Percentiles rank a stretch among this genome's conserved stretches.
Conservation (phyloP, 2,888 invertebrate species). For the Cyclophora punctaria region DNA sequence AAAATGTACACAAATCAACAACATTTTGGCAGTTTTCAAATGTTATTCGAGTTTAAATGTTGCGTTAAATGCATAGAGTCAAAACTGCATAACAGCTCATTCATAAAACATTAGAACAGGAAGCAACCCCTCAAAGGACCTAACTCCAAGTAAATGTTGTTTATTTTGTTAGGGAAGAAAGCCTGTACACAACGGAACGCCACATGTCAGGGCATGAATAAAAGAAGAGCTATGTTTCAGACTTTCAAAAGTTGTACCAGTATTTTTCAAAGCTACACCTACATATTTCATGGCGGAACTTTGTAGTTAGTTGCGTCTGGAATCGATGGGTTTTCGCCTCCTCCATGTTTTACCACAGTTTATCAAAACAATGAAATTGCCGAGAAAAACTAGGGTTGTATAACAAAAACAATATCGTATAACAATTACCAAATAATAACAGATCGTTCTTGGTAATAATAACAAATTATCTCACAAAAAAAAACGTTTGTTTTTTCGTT, state of each 20-base stretch:
- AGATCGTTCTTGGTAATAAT: no score
- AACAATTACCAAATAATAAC: no score
- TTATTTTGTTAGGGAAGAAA: slow-evolving; percentile 73
- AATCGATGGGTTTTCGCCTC: slow-evolving; percentile 21
- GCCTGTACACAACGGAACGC: slow-evolving; percentile 66
- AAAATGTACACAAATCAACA: neutral
- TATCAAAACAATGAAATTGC: no score
- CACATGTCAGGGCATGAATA: slow-evolving; percentile 73
- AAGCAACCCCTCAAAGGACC: slow-evolving; percentile 65
- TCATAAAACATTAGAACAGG: slow-evolving; percentile 65
- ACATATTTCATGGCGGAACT: slow-evolving; percentile 47
- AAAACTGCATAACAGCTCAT: slow-evolving; percentile 62
- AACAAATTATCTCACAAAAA: no score
- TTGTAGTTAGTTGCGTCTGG: slow-evolving; percentile 37
- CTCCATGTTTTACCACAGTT: no score
- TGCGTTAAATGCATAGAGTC: slow-evolving; percentile 27
- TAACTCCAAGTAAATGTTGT: slow-evolving; percentile 70
- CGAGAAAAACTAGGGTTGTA: no score
- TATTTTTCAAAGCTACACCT: slow-evolving; percentile 59
- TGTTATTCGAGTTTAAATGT: slow-evolving; percentile 9
- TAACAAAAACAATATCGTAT: no score
- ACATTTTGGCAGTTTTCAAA: neutral
- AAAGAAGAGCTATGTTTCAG: slow-evolving; percentile 70
- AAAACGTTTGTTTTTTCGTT: no score
- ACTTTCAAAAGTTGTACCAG: slow-evolving; percentile 64